Evolutionary conservation across 2,888 invertebrate genomes (phyloP).

Genomic region (Sthenelais limicola): DNA sequence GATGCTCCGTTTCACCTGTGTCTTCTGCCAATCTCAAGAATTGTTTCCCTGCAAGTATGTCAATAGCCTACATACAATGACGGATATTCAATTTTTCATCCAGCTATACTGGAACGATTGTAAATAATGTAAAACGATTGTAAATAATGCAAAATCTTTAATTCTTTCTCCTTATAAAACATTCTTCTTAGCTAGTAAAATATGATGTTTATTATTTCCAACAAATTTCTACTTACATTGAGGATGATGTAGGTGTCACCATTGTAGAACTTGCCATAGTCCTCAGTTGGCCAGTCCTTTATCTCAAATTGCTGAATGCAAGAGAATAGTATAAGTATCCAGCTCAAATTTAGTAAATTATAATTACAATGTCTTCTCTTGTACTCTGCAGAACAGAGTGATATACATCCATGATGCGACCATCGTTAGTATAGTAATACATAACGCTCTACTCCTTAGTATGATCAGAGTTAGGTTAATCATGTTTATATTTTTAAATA

Average conservation of each 20-base stretch:
- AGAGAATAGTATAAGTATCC: no score
- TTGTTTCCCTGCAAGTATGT: no score
- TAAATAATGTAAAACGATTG: neutral
- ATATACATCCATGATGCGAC: no score
- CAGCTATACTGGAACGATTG: neutral
- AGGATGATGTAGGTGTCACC: conserved; percentile 58
- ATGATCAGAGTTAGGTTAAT: no score
- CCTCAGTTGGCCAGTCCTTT: conserved; percentile 54
- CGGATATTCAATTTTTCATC: neutral
- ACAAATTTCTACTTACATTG: conserved; percentile 48
- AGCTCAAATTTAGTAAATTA: no score
- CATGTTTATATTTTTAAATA: no score
- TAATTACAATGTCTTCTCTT: no score
- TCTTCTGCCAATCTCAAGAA: no score
- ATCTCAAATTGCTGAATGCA: conserved; percentile 55
- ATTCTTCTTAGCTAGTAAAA: neutral
- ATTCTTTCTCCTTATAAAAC: neutral
- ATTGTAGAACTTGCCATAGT: conserved; percentile 57
- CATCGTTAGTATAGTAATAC: no score
- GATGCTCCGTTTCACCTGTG: no score
- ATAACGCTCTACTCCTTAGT: no score
- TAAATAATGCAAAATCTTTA: neutral
- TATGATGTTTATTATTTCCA: neutral
- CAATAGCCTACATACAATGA: no score
- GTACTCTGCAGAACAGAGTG: neutral